A percentile compares a stretch with the other conserved stretches of the same genome.
Evolutionary conservation across 2,797 vertebrate species (phyloP).

Genomic region (Siniperca obscura): DNA sequence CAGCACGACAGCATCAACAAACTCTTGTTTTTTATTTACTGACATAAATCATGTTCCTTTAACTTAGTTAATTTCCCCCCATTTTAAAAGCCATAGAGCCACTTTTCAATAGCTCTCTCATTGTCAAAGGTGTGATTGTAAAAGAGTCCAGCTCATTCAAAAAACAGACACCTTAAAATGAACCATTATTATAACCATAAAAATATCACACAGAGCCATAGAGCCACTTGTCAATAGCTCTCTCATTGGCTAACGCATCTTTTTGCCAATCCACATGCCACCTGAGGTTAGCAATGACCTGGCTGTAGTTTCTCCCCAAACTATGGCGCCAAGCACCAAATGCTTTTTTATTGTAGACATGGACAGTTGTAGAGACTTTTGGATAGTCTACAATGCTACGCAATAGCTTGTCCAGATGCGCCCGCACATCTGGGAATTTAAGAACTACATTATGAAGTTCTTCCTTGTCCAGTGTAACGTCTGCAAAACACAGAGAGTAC

Average conservation of each 20-base stretch:
- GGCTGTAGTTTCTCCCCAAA: constrained; percentile 90
- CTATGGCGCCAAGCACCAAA: constrained; percentile 89
- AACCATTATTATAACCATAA: background rate
- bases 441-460: constrained; percentile 90
- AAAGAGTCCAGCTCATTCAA: constrained; percentile 28
- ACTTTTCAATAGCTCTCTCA: background rate
- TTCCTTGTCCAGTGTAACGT: constrained; percentile 89
- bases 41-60: too few species aligned
- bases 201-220: constrained; percentile 43
- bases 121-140: background rate
- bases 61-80: too few species aligned
- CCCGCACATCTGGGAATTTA: constrained; percentile 82
- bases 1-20: too few species aligned
- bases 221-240: constrained; percentile 90
- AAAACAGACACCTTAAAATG: background rate
- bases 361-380: constrained; percentile 88
- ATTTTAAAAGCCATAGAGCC: background rate
- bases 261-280: constrained; percentile 95
- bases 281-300: constrained; percentile 90
- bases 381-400: constrained; percentile 90
- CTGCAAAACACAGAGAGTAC: constrained; percentile 80
- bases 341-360: constrained; percentile 91
- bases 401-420: constrained; percentile 87
- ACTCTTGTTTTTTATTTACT: too few species aligned
- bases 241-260: constrained; percentile 83